phyloP scores from a whole-genome alignment of 1,140 invertebrate genomes.

The Brachionus rubens region DNA sequence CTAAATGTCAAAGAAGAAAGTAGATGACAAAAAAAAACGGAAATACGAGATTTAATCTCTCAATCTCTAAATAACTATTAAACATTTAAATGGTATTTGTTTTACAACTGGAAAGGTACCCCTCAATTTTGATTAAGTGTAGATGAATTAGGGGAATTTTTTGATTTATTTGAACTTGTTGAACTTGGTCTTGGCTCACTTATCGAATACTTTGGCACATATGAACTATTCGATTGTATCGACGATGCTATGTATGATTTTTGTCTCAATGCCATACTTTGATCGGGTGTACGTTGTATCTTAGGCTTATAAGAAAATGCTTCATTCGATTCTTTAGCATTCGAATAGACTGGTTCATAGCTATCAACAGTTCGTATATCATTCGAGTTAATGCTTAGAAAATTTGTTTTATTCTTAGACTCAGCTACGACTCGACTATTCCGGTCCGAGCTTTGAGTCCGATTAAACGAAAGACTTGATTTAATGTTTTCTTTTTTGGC shows the following conservation, averaged over 20 bases:
- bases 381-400: constrained; percentile 23
- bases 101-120: background rate
- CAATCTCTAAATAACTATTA: too few species aligned
- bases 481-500: constrained; percentile 8
- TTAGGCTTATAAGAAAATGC: background rate
- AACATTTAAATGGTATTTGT: background rate
- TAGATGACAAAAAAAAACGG: too few species aligned
- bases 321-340: constrained; percentile 3
- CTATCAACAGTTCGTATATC: background rate
- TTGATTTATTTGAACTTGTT: constrained; percentile 3
- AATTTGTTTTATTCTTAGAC: background rate
- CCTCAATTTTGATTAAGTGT: constrained; percentile 25
- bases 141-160: constrained; percentile 30
- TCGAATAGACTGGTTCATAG: constrained; percentile 14
- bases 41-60: too few species aligned
- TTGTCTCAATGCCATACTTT: background rate
- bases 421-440: background rate
- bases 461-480: constrained; percentile 15
- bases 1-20: too few species aligned
- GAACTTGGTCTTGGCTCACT: constrained; percentile 43
- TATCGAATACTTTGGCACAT: constrained; percentile 34
- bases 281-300: constrained; percentile 27
- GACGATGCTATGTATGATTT: background rate
- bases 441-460: background rate
- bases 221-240: constrained; percentile 15